Evolutionary conservation across 2,888 invertebrate species (phyloP).

Genomic region (Eugnorisma glareosa): DNA sequence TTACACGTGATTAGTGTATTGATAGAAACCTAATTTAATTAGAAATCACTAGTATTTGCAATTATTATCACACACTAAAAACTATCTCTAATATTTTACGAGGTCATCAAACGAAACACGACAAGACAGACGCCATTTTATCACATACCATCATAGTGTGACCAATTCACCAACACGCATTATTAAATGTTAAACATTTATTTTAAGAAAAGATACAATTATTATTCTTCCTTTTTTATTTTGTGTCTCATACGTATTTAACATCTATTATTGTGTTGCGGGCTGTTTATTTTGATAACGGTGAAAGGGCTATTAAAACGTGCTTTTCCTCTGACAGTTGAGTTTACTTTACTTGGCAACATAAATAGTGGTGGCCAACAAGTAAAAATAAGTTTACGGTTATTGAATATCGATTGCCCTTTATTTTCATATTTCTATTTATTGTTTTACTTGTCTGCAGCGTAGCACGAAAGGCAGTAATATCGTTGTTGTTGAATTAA

Average conservation of each 20-base stretch:
- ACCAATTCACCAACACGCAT: conserved; percentile 64
- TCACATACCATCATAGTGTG: conserved; percentile 76
- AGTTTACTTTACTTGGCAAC: conserved; percentile 15
- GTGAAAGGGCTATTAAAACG: not conserved
- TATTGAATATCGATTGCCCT: not conserved
- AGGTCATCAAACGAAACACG: conserved; percentile 79
- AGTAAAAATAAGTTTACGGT: conserved; percentile 19
- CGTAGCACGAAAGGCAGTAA: not conserved
- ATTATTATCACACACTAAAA: conserved; percentile 51
- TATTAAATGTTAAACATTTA: not conserved
- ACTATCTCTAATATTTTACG: conserved; percentile 70
- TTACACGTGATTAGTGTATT: conserved; percentile 73
- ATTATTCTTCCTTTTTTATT: not conserved
- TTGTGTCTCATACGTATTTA: not conserved
- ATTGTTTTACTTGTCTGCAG: no score
- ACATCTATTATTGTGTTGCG: not conserved
- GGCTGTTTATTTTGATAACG: not conserved
- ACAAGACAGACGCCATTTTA: conserved; percentile 85
- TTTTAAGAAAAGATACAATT: not conserved
- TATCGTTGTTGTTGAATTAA: not conserved
- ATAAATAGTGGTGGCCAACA: conserved; percentile 20
- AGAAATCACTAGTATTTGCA: conserved; percentile 55
- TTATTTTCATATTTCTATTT: not conserved
- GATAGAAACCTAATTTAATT: conserved; percentile 52
- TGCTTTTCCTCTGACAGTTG: not conserved